Percentiles rank a stretch among this genome's conserved stretches.
Evolutionary conservation across 2,113 vertebrate species (phyloP).

Genomic region (Spheniscus mendiculus): DNA sequence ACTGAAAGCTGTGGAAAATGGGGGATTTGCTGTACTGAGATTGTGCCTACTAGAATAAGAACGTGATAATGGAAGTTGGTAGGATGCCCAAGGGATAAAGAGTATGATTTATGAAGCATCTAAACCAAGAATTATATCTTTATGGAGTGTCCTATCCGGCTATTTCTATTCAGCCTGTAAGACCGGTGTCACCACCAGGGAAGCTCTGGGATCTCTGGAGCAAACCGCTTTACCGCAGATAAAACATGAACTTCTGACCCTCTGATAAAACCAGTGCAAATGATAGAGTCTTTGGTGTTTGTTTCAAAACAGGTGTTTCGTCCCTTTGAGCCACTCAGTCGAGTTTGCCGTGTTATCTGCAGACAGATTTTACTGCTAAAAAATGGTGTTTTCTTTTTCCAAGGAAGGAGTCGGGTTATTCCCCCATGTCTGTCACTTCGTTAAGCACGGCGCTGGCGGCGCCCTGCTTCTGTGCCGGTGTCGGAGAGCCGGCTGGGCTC

Average conservation of each 20-base stretch:
- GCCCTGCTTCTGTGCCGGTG: not conserved
- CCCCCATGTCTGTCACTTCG: fast-evolving
- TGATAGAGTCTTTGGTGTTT: not conserved
- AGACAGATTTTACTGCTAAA: not conserved
- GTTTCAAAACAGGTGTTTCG: not conserved
- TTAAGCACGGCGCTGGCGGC: not conserved
- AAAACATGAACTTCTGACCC: fast-evolving
- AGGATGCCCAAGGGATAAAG: conserved; percentile 41
- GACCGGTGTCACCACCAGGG: not conserved
- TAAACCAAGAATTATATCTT: conserved; percentile 10
- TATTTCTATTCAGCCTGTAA: not conserved
- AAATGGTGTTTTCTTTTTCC: fast-evolving
- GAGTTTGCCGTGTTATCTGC: not conserved
- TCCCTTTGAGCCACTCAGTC: not conserved
- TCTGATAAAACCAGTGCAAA: not conserved
- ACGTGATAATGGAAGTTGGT: conserved; percentile 48
- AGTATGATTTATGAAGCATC: conserved; percentile 29
- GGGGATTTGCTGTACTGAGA: conserved; percentile 26
- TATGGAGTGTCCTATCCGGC: conserved; percentile 1
- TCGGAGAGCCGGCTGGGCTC: not conserved
- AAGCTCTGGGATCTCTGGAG: not conserved
- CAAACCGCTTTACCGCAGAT: not conserved
- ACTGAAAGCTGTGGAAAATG: conserved; percentile 51
- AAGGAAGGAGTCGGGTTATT: not conserved
- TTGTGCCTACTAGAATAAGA: conserved; percentile 42